Percentiles rank a stretch among this genome's conserved stretches.
These are phyloP conservation scores for Celastrina argiolus DNA, from an alignment of 2,888 invertebrate species.

Conservation along the genomic window DNA sequence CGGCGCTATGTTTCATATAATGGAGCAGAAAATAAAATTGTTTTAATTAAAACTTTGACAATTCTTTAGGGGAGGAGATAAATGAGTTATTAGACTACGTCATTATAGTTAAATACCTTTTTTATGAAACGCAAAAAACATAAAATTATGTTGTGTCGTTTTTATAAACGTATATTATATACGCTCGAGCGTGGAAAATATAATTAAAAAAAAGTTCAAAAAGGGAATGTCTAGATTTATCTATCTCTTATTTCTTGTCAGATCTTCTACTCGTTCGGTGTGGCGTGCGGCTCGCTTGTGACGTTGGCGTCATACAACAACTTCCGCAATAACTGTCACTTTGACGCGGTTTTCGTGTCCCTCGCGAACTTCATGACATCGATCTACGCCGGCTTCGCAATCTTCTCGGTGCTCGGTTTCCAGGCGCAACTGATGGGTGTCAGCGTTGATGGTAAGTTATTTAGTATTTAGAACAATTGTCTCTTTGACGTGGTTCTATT, in stretches of 20 bases:
- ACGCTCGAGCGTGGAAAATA: too few species aligned
- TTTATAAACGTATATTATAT: too few species aligned
- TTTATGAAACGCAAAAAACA: not conserved
- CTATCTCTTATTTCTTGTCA: slow-evolving; percentile 42
- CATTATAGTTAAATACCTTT: not conserved
- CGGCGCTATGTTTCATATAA: slow-evolving; percentile 19
- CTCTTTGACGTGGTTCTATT: too few species aligned
- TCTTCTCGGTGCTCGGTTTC: slow-evolving; percentile 88
- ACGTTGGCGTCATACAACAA: slow-evolving; percentile 86
- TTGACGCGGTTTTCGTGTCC: slow-evolving; percentile 86
- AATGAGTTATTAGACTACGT: not conserved
- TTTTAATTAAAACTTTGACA: slow-evolving; percentile 30
- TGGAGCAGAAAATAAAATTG: slow-evolving; percentile 31
- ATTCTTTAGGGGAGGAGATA: slow-evolving; percentile 24
- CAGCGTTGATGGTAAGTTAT: slow-evolving; percentile 76
- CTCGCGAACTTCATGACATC: slow-evolving; percentile 84
- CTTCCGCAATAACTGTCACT: slow-evolving; percentile 84
- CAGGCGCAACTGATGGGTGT: slow-evolving; percentile 82
- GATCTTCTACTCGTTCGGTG: slow-evolving; percentile 89
- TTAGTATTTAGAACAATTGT: not conserved
- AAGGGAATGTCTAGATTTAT: not conserved
- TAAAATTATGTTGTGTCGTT: too few species aligned
- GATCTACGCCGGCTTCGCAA: slow-evolving; percentile 87
- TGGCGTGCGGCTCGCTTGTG: slow-evolving; percentile 85
- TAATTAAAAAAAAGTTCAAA: too few species aligned